Evolutionary conservation across 2,888 invertebrate species (phyloP).

Genomic region (Microctonus aethiopoides): DNA sequence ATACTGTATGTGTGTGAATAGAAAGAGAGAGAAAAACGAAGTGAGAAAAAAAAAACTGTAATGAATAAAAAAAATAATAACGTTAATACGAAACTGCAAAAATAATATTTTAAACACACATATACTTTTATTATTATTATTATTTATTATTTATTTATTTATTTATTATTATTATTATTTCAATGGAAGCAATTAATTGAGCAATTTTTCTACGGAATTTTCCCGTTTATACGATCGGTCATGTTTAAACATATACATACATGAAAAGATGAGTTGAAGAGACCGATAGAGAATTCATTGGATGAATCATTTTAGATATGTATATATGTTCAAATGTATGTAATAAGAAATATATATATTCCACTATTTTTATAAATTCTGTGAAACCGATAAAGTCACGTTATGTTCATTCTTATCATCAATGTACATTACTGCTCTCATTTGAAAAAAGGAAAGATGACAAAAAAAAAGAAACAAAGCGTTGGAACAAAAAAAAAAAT

Average conservation of each 20-base stretch:
- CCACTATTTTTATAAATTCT: neutral
- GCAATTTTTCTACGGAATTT: constrained; percentile 48
- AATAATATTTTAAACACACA: neutral
- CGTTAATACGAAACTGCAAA: neutral
- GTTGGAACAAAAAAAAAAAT: neutral
- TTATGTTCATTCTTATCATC: neutral
- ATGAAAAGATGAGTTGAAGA: neutral
- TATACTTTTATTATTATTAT: too few relatives aligned
- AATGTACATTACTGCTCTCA: neutral
- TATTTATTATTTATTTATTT: neutral
- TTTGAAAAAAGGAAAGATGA: neutral
- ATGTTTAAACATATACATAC: neutral
- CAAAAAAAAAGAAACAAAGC: neutral
- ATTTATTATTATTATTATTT: neutral
- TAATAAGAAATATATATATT: constrained; percentile 44
- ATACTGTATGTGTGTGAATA: neutral
- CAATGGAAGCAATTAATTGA: constrained; percentile 61
- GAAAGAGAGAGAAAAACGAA: neutral
- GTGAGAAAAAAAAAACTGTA: neutral
- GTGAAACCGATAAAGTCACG: neutral
- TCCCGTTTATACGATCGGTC: neutral
- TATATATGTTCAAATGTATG: neutral
- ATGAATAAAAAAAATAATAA: neutral
- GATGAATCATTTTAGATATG: neutral
- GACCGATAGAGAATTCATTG: neutral